Percentiles rank a stretch among this genome's conserved stretches.
These are phyloP conservation scores for Anthophora plumipes DNA, from an alignment of 2,888 invertebrate species.

Conservation along the genomic window DNA sequence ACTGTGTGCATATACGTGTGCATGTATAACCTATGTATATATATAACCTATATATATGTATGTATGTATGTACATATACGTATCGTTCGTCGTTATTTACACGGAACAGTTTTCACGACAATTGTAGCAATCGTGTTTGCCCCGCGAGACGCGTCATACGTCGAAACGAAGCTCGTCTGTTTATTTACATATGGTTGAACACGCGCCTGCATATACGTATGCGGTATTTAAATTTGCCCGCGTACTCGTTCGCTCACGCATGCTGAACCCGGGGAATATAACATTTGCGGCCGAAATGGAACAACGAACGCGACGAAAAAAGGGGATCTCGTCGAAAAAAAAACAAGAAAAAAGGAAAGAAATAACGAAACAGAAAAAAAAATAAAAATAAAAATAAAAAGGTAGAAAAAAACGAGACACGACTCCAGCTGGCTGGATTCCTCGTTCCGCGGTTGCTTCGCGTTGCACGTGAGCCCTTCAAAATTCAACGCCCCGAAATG, in stretches of 20 bases:
- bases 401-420: background rate
- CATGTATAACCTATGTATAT: too few relatives aligned
- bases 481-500: conserved; percentile 21
- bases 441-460: background rate
- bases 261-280: background rate
- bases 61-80: background rate
- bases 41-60: too few relatives aligned
- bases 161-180: conserved; percentile 27
- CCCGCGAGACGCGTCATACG: conserved; percentile 38
- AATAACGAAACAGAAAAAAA: background rate
- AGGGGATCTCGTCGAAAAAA: background rate
- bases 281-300: conserved; percentile 41
- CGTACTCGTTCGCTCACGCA: background rate
- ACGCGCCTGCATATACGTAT: background rate
- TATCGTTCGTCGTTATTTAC: conserved; percentile 35
- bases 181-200: conserved; percentile 43
- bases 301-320: conserved; percentile 4
- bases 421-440: background rate
- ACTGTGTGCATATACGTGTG: background rate
- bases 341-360: too few relatives aligned
- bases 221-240: conserved; percentile 48
- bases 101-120: conserved; percentile 40
- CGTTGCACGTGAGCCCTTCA: background rate
- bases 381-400: background rate
- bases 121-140: conserved; percentile 40